Evolutionary conservation across 2,888 invertebrate species (phyloP).

Genomic region (Dendrolimus houi): DNA sequence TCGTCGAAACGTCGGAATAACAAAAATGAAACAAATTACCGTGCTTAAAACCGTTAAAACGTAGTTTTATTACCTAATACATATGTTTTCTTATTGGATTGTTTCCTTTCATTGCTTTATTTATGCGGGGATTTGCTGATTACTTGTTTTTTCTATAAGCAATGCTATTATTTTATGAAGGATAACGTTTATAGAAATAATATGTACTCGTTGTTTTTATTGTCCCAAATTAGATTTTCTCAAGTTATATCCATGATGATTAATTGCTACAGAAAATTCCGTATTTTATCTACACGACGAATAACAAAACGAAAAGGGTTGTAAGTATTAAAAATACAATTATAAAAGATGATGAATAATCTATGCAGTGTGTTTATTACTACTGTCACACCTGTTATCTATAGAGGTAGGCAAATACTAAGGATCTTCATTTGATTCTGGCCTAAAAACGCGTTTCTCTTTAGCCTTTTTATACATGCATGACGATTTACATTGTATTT

Average conservation of each 20-base stretch:
- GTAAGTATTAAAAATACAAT: not conserved
- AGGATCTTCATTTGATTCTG: too few species aligned
- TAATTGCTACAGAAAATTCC: not conserved
- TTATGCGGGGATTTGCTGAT: slow-evolving; percentile 15
- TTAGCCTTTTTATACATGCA: too few species aligned
- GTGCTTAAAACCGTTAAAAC: too few species aligned
- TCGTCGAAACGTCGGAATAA: too few species aligned
- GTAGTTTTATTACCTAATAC: too few species aligned
- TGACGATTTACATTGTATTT: too few species aligned
- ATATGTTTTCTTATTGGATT: not conserved
- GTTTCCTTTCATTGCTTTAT: slow-evolving; percentile 8
- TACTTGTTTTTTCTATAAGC: slow-evolving; percentile 14
- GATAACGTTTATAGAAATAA: slow-evolving; percentile 16
- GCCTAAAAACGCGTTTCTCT: too few species aligned
- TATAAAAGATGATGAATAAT: not conserved
- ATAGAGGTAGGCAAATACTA: too few species aligned
- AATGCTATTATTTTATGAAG: slow-evolving; percentile 18
- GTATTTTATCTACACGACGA: not conserved
- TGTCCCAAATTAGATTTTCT: not conserved
- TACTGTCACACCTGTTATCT: too few species aligned
- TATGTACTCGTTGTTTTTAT: not conserved
- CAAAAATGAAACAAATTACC: too few species aligned
- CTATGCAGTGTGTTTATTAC: not conserved
- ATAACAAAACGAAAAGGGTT: not conserved
- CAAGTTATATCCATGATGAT: not conserved